phyloP scores from a whole-genome alignment of 2,888 invertebrate genomes.

The Erebia palarica region DNA sequence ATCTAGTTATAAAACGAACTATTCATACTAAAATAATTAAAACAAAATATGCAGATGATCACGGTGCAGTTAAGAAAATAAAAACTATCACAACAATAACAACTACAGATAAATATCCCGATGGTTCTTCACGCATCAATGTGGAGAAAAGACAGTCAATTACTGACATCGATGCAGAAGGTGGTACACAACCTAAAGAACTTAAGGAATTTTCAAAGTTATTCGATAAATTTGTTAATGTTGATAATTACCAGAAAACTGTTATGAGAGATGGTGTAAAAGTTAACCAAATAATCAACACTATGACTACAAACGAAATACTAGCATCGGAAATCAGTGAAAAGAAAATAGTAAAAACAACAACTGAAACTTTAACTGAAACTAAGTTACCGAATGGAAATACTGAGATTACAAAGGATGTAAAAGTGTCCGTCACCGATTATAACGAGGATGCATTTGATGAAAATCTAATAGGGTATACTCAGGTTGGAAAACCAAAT shows the following conservation, averaged over 20 bases:
- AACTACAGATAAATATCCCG: slow-evolving; percentile 69
- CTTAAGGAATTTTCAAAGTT: slow-evolving; percentile 53
- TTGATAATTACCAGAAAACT: slow-evolving; percentile 59
- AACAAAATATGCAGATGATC: slow-evolving; percentile 56
- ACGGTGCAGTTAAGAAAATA: slow-evolving; percentile 53
- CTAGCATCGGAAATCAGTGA: slow-evolving; percentile 53
- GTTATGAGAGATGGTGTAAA: slow-evolving; percentile 56
- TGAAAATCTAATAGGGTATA: slow-evolving; percentile 62
- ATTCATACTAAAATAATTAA: slow-evolving; percentile 58
- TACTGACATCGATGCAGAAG: slow-evolving; percentile 57
- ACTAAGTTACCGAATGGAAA: slow-evolving; percentile 63
- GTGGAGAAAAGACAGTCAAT: slow-evolving; percentile 65
- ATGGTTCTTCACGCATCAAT: slow-evolving; percentile 61
- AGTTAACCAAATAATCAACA: slow-evolving; percentile 65
- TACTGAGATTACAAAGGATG: slow-evolving; percentile 69
- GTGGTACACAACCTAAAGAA: slow-evolving; percentile 45
- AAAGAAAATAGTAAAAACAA: slow-evolving; percentile 67
- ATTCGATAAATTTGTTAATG: slow-evolving; percentile 59
- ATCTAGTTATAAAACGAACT: slow-evolving; percentile 53
- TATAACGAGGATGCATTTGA: slow-evolving; percentile 58
- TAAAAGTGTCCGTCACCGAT: slow-evolving; percentile 69
- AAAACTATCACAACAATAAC: slow-evolving; percentile 62
- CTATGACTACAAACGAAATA: slow-evolving; percentile 69
- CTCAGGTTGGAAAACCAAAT: slow-evolving; percentile 56
- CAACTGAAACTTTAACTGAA: slow-evolving; percentile 66